phyloP scores from a whole-genome alignment of 2,888 invertebrate species.

The Synergus umbraculus region DNA sequence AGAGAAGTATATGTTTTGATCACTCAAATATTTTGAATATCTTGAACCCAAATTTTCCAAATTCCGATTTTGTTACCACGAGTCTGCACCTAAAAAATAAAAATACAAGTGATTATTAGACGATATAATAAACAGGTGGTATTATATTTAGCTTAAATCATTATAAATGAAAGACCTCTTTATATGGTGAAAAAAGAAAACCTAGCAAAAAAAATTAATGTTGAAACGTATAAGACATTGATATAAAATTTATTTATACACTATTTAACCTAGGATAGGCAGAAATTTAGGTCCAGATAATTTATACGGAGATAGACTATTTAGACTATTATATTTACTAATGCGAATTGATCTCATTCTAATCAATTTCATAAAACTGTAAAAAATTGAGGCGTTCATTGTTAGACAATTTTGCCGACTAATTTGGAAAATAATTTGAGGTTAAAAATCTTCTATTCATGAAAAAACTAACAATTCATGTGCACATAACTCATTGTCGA shows the following conservation, averaged over 20 bases:
- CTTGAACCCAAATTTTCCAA: too few relatives aligned
- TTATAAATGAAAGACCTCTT: too few relatives aligned
- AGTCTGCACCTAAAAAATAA: too few relatives aligned
- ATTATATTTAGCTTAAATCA: too few relatives aligned
- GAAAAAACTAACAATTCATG: background rate
- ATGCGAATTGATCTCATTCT: background rate
- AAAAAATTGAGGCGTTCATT: background rate
- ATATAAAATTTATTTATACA: background rate
- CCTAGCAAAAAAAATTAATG: too few relatives aligned
- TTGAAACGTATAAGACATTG: background rate
- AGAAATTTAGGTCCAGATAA: too few relatives aligned
- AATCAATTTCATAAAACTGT: background rate
- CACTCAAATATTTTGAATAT: too few relatives aligned
- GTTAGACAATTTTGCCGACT: background rate
- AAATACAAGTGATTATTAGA: too few relatives aligned
- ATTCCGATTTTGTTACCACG: too few relatives aligned
- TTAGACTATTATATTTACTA: background rate
- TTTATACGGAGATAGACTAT: background rate
- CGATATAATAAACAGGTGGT: too few relatives aligned
- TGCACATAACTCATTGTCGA: background rate
- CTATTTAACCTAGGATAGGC: background rate
- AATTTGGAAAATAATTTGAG: background rate
- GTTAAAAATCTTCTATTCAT: background rate
- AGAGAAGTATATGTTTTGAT: too few relatives aligned
- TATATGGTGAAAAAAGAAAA: too few relatives aligned